Percentiles rank a stretch among this genome's conserved stretches.
Conservation (phyloP, 2,888 invertebrate species). For the Mystacides longicornis region DNA sequence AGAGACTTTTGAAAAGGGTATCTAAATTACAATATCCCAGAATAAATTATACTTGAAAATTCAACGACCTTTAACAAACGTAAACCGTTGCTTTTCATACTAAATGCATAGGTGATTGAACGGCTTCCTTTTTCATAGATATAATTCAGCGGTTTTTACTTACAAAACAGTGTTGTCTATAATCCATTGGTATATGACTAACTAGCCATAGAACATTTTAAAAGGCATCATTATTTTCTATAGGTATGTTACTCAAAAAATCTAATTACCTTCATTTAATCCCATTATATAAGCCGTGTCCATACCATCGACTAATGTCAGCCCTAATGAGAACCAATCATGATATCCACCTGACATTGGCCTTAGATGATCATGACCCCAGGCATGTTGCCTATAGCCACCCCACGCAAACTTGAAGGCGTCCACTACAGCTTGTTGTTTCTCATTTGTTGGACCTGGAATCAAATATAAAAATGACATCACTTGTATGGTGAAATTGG, state of each 20-base stretch:
- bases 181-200: too few relatives aligned
- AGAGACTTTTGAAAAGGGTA: neutral
- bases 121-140: too few relatives aligned
- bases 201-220: too few relatives aligned
- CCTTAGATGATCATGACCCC: conserved; percentile 95
- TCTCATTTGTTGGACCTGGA: conserved; percentile 67
- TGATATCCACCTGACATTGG: conserved; percentile 77
- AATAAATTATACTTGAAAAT: neutral
- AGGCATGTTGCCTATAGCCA: conserved; percentile 88
- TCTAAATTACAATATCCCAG: neutral
- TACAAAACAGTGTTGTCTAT: too few relatives aligned
- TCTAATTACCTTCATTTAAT: conserved; percentile 65
- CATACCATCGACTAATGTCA: conserved; percentile 92
- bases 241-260: too few relatives aligned
- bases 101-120: too few relatives aligned
- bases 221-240: too few relatives aligned
- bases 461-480: too few relatives aligned
- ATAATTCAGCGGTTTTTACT: too few relatives aligned
- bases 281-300: conserved; percentile 98
- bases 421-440: conserved; percentile 77
- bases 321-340: conserved; percentile 94
- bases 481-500: too few relatives aligned
- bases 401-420: conserved; percentile 93
- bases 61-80: too few relatives aligned
- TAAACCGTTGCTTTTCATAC: too few relatives aligned